Percentiles rank a stretch among this genome's conserved stretches.
Conservation (phyloP, 2,113 vertebrate species). For the Epinephelus cyanopodus region DNA sequence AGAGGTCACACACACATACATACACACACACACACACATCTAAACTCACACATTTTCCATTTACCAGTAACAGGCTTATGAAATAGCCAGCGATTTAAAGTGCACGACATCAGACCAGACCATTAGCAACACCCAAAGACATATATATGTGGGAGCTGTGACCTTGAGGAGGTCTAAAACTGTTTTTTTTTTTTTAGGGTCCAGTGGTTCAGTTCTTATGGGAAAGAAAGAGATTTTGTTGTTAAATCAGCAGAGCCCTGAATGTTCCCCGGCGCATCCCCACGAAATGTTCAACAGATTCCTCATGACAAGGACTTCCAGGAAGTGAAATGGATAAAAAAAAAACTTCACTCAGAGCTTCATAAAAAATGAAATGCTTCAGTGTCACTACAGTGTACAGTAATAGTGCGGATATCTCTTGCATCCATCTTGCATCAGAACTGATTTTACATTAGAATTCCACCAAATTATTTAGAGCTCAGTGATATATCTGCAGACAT, state of each 20-base stretch:
- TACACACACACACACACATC: conserved; percentile 22
- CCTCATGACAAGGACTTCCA: conserved; percentile 34
- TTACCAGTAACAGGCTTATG: conserved; percentile 80
- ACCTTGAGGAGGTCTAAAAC: conserved; percentile 63
- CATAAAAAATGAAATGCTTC: conserved; percentile 7
- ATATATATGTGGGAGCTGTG: conserved; percentile 42
- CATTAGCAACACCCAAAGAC: conserved; percentile 69
- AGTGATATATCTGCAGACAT: not conserved
- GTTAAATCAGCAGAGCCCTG: conserved; percentile 58
- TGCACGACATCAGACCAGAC: conserved; percentile 64
- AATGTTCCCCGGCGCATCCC: conserved; percentile 30
- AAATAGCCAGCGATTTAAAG: conserved; percentile 67
- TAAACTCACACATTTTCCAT: conserved; percentile 71
- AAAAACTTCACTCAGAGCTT: conserved; percentile 8
- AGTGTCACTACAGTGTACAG: not conserved
- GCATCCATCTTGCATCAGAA: conserved; percentile 8
- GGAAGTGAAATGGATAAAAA: conserved; percentile 23
- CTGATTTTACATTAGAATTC: not conserved
- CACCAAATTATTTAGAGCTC: not conserved
- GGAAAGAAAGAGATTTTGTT: conserved; percentile 44
- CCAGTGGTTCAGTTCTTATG: conserved; percentile 38
- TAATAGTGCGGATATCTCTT: not conserved
- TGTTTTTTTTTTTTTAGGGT: conserved; percentile 54
- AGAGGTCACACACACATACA: conserved; percentile 56
- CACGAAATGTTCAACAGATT: conserved; percentile 50